Evolutionary conservation across 2,888 invertebrate genomes (phyloP).

Genomic region (Lissonota sp.): DNA sequence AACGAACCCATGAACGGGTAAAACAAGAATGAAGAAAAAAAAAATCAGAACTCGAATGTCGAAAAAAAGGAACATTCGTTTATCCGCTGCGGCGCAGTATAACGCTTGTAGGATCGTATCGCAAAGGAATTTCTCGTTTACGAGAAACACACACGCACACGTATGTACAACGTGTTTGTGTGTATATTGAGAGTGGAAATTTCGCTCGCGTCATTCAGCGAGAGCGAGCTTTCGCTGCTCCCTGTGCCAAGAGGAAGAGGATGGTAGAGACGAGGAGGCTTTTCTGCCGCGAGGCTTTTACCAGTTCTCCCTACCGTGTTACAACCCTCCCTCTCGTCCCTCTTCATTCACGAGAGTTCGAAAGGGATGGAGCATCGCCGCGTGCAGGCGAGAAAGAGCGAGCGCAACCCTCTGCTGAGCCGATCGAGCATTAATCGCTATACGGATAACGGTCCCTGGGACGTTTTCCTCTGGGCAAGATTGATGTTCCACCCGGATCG

Average conservation of each 20-base stretch:
- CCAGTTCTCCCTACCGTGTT: constrained; percentile 23
- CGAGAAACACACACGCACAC: not conserved
- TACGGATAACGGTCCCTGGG: constrained; percentile 62
- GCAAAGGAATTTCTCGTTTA: constrained; percentile 52
- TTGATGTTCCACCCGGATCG: constrained; percentile 63
- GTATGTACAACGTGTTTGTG: not conserved
- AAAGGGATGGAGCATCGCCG: constrained; percentile 32
- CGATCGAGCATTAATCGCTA: constrained; percentile 70
- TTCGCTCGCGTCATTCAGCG: constrained; percentile 50
- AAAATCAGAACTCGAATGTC: constrained; percentile 2
- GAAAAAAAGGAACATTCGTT: constrained; percentile 32
- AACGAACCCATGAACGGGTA: not conserved
- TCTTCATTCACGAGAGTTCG: constrained; percentile 26
- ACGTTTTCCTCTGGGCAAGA: constrained; percentile 67
- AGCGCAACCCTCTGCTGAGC: constrained; percentile 53
- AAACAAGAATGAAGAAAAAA: not conserved
- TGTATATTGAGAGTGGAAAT: constrained; percentile 32
- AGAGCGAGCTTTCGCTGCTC: constrained; percentile 9
- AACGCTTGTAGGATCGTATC: constrained; percentile 18
- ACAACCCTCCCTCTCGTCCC: constrained; percentile 4
- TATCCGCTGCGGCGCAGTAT: not conserved
- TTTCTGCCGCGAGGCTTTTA: constrained; percentile 53
- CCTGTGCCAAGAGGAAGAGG: constrained; percentile 10
- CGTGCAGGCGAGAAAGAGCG: constrained; percentile 35
- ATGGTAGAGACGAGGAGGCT: constrained; percentile 16